Evolutionary conservation across 2,797 vertebrate genomes (phyloP).

Genomic region (Brachyrhaphis roseni): DNA sequence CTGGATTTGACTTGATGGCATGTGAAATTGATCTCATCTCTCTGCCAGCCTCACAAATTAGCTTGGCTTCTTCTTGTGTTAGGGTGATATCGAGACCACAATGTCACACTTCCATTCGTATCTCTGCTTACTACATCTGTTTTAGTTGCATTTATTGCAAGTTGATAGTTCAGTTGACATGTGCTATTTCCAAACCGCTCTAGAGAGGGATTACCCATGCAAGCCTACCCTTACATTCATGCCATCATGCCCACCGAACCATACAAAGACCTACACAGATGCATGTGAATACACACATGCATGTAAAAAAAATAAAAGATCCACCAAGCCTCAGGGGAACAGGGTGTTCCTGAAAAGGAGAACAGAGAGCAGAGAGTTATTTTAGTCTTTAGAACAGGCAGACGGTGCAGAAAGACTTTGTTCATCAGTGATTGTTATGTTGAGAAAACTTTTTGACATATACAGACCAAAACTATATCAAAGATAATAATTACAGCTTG

Average conservation of each 20-base stretch:
- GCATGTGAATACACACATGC: conserved; percentile 16
- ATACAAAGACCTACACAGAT: conserved; percentile 9
- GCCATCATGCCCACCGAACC: not conserved
- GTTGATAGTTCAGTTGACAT: conserved; percentile 20
- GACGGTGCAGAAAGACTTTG: conserved; percentile 54
- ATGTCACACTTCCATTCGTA: conserved; percentile 19
- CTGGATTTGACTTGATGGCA: conserved; percentile 8
- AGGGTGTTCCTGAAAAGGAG: conserved; percentile 81
- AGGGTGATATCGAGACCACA: not conserved
- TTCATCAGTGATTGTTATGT: conserved; percentile 11
- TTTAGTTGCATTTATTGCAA: conserved; percentile 18
- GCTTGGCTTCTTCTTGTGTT: conserved; percentile 42
- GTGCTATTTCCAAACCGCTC: not conserved
- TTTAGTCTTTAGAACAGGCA: conserved; percentile 71
- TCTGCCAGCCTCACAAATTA: conserved; percentile 26
- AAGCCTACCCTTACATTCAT: conserved; percentile 15
- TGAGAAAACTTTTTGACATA: conserved; percentile 2
- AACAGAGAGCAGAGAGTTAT: conserved; percentile 82
- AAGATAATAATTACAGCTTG: not conserved
- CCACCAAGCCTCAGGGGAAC: conserved; percentile 59
- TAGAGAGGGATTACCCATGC: conserved; percentile 1
- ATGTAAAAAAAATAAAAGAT: conserved; percentile 17
- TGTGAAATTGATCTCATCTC: conserved; percentile 35
- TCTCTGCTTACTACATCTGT: conserved; percentile 9
- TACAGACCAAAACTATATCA: not conserved